Base-by-base conservation (phyloP, 2,888 invertebrate species). In the Biston betularia region DNA sequence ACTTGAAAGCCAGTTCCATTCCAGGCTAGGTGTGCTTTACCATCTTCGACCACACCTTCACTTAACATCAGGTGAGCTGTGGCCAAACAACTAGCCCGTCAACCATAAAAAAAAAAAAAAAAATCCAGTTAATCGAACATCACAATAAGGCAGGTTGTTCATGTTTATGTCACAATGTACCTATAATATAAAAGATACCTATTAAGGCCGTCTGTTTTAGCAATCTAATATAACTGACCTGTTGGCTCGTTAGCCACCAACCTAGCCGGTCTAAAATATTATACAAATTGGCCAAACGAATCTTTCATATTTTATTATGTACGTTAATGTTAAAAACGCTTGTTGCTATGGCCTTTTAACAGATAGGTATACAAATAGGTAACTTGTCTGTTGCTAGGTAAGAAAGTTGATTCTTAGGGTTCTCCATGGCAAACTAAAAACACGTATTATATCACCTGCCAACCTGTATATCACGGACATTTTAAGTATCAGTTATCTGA, bases 321-420 rank as follows among this genome's bases (percentile, higher is more conserved):
- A 14, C 59, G 50, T 62, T 63, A 69, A 72, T 65, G 71, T 72
- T 70, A 71, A 65, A 79, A 62, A 69, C 75, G 70, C 70, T 72
- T 75, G 82, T 83, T 78, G 80, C 79, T 76, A 80, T 77, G 82
- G 70, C 69, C 75, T 73, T 64, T 64, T 68, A 80, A 79, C 80
- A 81, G 77, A 82, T 80, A 38, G 38, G 6, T 38, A 38, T 38
- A 38, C 38, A 38, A 6, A 38, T 38, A 38, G 8, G 6, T 9
- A 85, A 74, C n/a, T 35, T 6, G 14, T 45, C 15, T 6, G 24
- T 40, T 11, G 24, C 24, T 24, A 24, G 1, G 9, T 24, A 11
- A 42, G 14, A 42, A 42, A 42, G 11, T 6, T 33, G 40, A 11
- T 33, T 54, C 42, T 42, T 40, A n/a, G 52, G n/a, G 52, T 38